phyloP scores from a whole-genome alignment of 2,797 vertebrate species.

The Anabas testudineus region DNA sequence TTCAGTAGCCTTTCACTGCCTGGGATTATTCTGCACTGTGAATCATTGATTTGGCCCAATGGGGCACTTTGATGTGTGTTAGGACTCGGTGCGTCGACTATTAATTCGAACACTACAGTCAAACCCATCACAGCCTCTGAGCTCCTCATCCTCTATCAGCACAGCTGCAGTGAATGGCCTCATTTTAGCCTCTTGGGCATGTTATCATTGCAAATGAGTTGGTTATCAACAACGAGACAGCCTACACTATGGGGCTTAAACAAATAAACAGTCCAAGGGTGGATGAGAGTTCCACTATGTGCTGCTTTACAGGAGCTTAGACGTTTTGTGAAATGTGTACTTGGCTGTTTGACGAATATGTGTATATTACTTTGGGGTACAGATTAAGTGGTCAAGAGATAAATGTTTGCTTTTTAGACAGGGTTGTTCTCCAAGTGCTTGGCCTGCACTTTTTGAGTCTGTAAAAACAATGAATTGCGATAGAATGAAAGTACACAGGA shows the following conservation, averaged over 20 bases:
- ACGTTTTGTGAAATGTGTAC: slow-evolving; percentile 22
- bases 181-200: slow-evolving; percentile 68
- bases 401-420: slow-evolving; percentile 27
- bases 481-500: slow-evolving; percentile 9
- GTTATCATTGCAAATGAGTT: slow-evolving; percentile 77
- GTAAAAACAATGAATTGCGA: slow-evolving; percentile 22
- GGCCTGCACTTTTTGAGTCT: slow-evolving; percentile 18
- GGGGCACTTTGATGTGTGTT: slow-evolving; percentile 63
- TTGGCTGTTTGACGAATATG: slow-evolving; percentile 17
- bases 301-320: slow-evolving; percentile 16
- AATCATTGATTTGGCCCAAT: slow-evolving; percentile 64
- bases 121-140: slow-evolving; percentile 58
- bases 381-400: slow-evolving; percentile 7
- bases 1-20: slow-evolving; percentile 17
- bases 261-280: slow-evolving; percentile 63
- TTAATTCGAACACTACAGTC: slow-evolving; percentile 74
- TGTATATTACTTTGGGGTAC: slow-evolving; percentile 18
- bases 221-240: slow-evolving; percentile 65
- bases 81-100: slow-evolving; percentile 57
- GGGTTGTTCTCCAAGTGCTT: slow-evolving; percentile 6
- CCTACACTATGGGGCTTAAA: slow-evolving; percentile 34
- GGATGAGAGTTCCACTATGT: slow-evolving; percentile 38
- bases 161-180: slow-evolving; percentile 57
- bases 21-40: slow-evolving; percentile 55
- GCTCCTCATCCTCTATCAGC: slow-evolving; percentile 62